Evolutionary conservation across 2,113 vertebrate species (phyloP).

Genomic region (Eubucco bourcierii): DNA sequence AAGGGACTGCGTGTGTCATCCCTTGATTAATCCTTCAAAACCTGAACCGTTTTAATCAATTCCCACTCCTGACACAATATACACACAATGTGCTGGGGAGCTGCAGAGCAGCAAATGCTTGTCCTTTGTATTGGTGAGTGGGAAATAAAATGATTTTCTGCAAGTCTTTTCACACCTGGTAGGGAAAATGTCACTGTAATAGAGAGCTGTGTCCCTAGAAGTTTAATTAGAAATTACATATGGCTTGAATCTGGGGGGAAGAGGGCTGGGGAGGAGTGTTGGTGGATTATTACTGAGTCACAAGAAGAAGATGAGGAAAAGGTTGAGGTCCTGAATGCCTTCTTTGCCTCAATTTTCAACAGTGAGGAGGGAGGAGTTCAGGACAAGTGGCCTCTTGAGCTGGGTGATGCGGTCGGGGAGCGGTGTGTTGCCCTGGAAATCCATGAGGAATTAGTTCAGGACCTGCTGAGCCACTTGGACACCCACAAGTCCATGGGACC

Average conservation of each 20-base stretch:
- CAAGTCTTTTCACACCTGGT: constrained; percentile 25
- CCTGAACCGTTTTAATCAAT: constrained; percentile 46
- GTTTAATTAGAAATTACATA: constrained; percentile 20
- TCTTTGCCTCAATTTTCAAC: too few species aligned
- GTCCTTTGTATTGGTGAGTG: not conserved
- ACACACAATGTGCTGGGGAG: not conserved
- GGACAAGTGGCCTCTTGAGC: too few species aligned
- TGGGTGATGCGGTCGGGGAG: too few species aligned
- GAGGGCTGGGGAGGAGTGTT: not conserved
- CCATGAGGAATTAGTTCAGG: too few species aligned
- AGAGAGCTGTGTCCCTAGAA: not conserved
- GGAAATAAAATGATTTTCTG: constrained; percentile 19
- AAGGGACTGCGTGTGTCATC: constrained; percentile 42
- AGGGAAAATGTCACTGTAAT: not conserved
- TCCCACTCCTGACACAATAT: constrained; percentile 6
- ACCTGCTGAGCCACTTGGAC: too few species aligned
- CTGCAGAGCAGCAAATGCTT: not conserved
- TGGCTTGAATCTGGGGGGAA: not conserved
- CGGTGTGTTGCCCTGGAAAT: too few species aligned
- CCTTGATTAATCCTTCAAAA: constrained; percentile 70
- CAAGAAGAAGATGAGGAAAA: too few species aligned
- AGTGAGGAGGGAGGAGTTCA: too few species aligned
- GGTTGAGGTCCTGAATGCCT: too few species aligned
- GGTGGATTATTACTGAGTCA: not conserved
- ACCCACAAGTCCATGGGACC: too few species aligned